Evolutionary conservation across 2,797 vertebrate genomes (phyloP), one percentile per base, ranked within the genome.

Genomic region (Lateolabrax maculatus): DNA sequence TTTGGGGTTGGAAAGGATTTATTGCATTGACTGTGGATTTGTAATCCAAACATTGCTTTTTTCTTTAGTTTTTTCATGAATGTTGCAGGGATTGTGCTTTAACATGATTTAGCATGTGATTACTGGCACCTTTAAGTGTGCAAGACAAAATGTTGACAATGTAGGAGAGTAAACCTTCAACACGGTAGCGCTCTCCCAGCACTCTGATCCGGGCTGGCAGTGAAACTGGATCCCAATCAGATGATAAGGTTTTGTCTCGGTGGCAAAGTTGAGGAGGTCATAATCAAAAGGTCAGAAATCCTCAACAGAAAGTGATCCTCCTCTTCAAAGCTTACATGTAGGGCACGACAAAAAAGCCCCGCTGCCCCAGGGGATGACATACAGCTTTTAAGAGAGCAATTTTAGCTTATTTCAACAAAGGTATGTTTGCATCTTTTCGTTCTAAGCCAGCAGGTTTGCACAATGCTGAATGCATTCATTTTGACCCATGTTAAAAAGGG

Each of bases 231-330:
- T 66, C 49, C 23, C 8, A 43, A 68, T 62, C 36, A 5, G 9
- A 16, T 21, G 13, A 43, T 29, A 49, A 48, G 51, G 18, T 18
- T 43, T 15, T 70, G 52, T 43, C 63, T 67, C 57, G 36, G 58
- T 16, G 66, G 23, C 62, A 25, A 72, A 82, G 69, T 15, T 1
- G 48, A 86, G 37, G 3, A 16, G 77, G 81, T 25, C 84, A 39
- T 9, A 9, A 80, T 60, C 19, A 74, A 83, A 91, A 87, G 88
- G 86, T 87, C 84, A 87, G 36, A 23, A 1, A 36, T 75, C 23
- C 63, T 68, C 46, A 2, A 2, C 18, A 77, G 82, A 75, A 81
- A 72, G 62, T 34, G 70, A 71, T 80, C 62, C 51, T 19, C 23
- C 21, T 52, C 57, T 70, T 76, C 34, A 51, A 51, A 68, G 73